Conservation (phyloP, 2,113 vertebrate species). For the Pteruthius melanotis region DNA sequence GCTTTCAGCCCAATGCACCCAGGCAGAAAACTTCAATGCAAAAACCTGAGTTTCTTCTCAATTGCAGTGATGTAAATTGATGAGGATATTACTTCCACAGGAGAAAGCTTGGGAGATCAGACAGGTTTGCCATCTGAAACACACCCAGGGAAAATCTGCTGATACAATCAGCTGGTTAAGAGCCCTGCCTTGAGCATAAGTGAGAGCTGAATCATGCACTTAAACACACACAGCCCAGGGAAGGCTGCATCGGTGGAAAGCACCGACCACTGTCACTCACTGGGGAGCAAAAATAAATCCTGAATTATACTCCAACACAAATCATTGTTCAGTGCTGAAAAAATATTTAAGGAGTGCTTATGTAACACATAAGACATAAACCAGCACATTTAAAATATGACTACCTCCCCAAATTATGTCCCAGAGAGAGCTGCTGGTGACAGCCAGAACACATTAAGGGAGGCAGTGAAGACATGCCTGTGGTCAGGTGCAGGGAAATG, state of each 20-base stretch:
- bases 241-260: background rate
- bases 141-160: constrained; percentile 22
- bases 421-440: background rate
- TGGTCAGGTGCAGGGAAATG: constrained; percentile 32
- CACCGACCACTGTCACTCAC: background rate
- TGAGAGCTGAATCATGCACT: constrained; percentile 30
- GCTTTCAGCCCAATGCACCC: background rate
- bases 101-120: background rate
- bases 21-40: background rate
- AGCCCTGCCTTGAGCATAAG: background rate
- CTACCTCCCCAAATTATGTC: background rate
- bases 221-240: background rate
- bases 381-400: background rate
- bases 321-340: background rate
- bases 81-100: background rate
- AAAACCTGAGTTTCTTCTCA: background rate
- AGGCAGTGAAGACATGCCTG: constrained; percentile 5
- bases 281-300: background rate
- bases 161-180: constrained; percentile 8
- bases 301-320: background rate
- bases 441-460: background rate
- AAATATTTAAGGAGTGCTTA: background rate
- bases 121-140: background rate
- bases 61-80: background rate
- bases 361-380: background rate